Base-by-base conservation (phyloP, 2,797 vertebrate species). In the Enteromius afrohamiltoni region DNA sequence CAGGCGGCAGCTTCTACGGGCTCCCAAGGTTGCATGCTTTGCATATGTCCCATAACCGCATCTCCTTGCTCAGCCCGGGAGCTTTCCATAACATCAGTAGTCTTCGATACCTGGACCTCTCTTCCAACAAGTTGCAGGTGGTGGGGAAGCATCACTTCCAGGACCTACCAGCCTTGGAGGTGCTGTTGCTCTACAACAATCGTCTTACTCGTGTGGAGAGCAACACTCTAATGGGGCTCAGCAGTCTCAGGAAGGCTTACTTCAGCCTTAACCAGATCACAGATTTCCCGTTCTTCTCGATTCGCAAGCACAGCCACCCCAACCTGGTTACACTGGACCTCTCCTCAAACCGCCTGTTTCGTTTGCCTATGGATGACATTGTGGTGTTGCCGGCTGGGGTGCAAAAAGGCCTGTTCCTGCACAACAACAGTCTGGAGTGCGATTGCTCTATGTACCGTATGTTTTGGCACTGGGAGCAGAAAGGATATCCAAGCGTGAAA, bases 181-280 rank as follows among this genome's bases (percentile, higher is more conserved):
- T 94, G 85, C 94, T 99, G 29, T 92, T 98, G 29, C 96, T 99
- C 47, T 99, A 95, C 91, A 95, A 98, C 83, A 99, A 99, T 90
- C 91, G 83, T 86, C 96, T 99, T 77, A 40, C 77, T 0, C 94
- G 87, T 1, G 93, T 99, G 75, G 97, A 97, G 19, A 91, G 91
- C 19, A 88, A 92, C 0, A 93, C 95, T 10, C 92, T 99, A 40
- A 74, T 60, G 3, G 92, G 93, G 45, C 92, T 99, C 85, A 90
- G 93, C 1, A 92, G 90, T 55, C 93, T 99, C 77, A 91, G 92
- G 42, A 96, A 95, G 77, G 94, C 96, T 87, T 99, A 99, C 86
- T 93, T 99, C 87, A 97, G 98, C 90, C 93, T 95, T 91, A 99
- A 99, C 86, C 92, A 94, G 73, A 93, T 99, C 76, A 94, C 94